phyloP scores from a whole-genome alignment of 2,113 vertebrate genomes.

The Thryonomys swinderianus region DNA sequence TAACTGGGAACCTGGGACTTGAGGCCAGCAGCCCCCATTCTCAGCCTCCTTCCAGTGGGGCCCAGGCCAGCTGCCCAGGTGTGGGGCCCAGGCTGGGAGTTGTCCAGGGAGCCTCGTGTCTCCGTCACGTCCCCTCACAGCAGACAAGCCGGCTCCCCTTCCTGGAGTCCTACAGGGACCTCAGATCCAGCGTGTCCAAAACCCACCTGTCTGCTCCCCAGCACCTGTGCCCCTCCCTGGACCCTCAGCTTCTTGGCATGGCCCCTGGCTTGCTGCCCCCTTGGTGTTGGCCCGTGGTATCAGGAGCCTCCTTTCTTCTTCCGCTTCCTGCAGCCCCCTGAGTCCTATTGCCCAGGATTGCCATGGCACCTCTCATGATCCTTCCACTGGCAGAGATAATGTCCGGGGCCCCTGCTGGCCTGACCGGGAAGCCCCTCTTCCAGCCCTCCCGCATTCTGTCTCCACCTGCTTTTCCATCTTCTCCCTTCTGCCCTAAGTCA shows the following conservation, averaged over 20 bases:
- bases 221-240: no score
- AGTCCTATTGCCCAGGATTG: background rate
- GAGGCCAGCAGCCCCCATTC: background rate
- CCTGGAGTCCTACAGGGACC: accelerated
- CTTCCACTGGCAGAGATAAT: background rate
- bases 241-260: background rate
- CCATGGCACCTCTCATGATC: accelerated
- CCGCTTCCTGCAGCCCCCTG: background rate
- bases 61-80: background rate
- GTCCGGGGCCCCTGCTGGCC: no score
- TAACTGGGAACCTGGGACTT: background rate
- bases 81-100: accelerated
- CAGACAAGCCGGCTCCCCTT: background rate
- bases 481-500: background rate
- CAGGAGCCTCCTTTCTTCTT: background rate
- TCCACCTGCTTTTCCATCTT: background rate
- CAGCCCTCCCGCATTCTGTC: no score
- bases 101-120: background rate
- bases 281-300: accelerated
- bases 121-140: accelerated
- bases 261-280: no score
- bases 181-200: background rate
- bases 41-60: background rate
- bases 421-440: background rate
- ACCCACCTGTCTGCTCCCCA: accelerated